Evolutionary conservation across 1,140 invertebrate genomes (phyloP).

Genomic region (Oryctes rhinoceros): DNA sequence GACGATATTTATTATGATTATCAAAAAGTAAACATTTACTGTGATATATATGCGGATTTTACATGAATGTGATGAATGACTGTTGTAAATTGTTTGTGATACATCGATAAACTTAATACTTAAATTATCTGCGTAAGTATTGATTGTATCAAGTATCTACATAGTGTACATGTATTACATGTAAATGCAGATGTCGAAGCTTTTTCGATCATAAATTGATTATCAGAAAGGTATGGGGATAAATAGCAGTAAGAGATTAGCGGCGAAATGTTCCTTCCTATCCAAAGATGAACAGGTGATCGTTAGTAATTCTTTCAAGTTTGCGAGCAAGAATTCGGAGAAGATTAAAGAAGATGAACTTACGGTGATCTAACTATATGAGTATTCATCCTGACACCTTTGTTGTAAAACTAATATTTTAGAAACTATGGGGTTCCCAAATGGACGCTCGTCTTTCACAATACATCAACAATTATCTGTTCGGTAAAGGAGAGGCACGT

Average conservation of each 20-base stretch:
- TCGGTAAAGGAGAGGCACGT: conserved; percentile 65
- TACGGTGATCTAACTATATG: conserved; percentile 63
- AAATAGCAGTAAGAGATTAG: conserved; percentile 69
- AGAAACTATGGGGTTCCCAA: conserved; percentile 70
- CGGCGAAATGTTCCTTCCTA: conserved; percentile 68
- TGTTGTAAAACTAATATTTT: conserved; percentile 50
- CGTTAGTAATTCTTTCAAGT: conserved; percentile 67
- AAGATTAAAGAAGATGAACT: conserved; percentile 70
- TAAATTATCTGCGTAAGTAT: conserved; percentile 28
- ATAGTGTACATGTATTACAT: background rate
- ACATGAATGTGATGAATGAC: conserved; percentile 33
- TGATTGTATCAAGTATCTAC: conserved; percentile 12
- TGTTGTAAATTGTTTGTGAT: conserved; percentile 35
- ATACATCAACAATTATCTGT: conserved; percentile 68
- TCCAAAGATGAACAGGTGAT: conserved; percentile 69
- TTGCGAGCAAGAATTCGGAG: conserved; percentile 69
- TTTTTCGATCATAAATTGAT: background rate
- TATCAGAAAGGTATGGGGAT: conserved; percentile 55
- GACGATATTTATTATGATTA: conserved; percentile 33
- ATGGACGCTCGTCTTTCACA: conserved; percentile 68
- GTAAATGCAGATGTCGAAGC: background rate
- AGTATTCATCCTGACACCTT: conserved; percentile 43
- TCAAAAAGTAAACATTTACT: conserved; percentile 30
- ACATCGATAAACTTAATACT: conserved; percentile 34
- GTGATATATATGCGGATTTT: conserved; percentile 32